Conservation (phyloP, 1,140 invertebrate genomes). For the Drosophila elegans region DNA sequence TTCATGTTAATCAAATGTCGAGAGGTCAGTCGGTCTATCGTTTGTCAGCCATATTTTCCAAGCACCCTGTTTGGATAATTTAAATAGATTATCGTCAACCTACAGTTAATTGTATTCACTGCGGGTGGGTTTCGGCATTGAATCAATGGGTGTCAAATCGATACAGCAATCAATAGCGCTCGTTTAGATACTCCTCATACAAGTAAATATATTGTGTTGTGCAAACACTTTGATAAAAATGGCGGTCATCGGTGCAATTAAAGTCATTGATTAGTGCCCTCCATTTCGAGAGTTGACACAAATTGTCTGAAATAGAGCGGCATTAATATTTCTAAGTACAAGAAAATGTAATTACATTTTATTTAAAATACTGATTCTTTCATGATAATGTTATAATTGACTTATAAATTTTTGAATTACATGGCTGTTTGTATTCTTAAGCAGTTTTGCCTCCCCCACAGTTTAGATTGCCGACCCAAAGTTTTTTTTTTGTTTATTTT, state of each 20-base stretch:
- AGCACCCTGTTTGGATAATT: constrained; percentile 24
- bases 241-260: constrained; percentile 18
- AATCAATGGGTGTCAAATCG: constrained; percentile 19
- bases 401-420: neutral
- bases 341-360: neutral
- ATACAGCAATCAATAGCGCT: constrained; percentile 23
- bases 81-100: constrained; percentile 33
- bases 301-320: constrained; percentile 1
- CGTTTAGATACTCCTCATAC: constrained; percentile 4
- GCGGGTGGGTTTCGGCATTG: constrained; percentile 12
- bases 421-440: neutral
- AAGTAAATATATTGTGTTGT: constrained; percentile 24
- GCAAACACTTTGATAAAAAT: constrained; percentile 33
- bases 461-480: neutral
- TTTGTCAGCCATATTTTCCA: neutral
- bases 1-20: constrained; percentile 42
- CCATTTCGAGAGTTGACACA: constrained; percentile 23
- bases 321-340: constrained; percentile 1
- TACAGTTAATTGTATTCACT: constrained; percentile 25
- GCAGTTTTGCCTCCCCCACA: neutral
- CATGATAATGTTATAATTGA: constrained; percentile 3
- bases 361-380: too few relatives aligned
- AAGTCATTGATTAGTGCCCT: constrained; percentile 11
- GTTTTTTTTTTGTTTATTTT: neutral
- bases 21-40: constrained; percentile 17